phyloP scores from a whole-genome alignment of 2,888 invertebrate species.

The Drosophila hamatofila region DNA sequence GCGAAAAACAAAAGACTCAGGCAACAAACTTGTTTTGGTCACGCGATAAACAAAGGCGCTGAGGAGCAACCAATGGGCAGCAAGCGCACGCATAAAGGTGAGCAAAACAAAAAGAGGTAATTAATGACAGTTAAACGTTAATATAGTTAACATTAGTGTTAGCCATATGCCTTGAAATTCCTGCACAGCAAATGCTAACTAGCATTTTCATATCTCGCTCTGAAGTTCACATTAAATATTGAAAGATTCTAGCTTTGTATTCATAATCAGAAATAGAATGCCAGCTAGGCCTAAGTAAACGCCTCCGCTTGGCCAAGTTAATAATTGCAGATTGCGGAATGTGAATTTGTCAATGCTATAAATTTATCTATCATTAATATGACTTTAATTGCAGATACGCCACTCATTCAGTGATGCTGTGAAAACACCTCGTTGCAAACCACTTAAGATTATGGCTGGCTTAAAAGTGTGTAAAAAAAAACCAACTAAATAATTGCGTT shows the following conservation, averaged over 20 bases:
- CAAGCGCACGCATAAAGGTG: constrained; percentile 4
- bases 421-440: constrained; percentile 45
- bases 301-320: constrained; percentile 17
- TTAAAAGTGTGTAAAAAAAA: constrained; percentile 50
- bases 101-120: not conserved
- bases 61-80: constrained; percentile 1
- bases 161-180: constrained; percentile 12
- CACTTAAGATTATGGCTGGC: constrained; percentile 34
- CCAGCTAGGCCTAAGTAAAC: constrained; percentile 8
- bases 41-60: constrained; percentile 29
- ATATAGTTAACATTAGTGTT: not conserved
- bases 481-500: constrained; percentile 62
- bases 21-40: constrained; percentile 67
- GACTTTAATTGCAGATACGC: constrained; percentile 29
- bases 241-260: constrained; percentile 10
- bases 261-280: constrained; percentile 19
- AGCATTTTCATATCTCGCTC: not conserved
- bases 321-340: constrained; percentile 34
- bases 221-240: constrained; percentile 15
- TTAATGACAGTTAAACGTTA: constrained; percentile 6
- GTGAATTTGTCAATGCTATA: constrained; percentile 36
- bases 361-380: constrained; percentile 41
- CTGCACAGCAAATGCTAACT: not conserved
- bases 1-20: constrained; percentile 68
- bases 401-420: constrained; percentile 49